phyloP scores from a whole-genome alignment of 2,113 vertebrate species.

The Melanotaenia duboulayi region DNA sequence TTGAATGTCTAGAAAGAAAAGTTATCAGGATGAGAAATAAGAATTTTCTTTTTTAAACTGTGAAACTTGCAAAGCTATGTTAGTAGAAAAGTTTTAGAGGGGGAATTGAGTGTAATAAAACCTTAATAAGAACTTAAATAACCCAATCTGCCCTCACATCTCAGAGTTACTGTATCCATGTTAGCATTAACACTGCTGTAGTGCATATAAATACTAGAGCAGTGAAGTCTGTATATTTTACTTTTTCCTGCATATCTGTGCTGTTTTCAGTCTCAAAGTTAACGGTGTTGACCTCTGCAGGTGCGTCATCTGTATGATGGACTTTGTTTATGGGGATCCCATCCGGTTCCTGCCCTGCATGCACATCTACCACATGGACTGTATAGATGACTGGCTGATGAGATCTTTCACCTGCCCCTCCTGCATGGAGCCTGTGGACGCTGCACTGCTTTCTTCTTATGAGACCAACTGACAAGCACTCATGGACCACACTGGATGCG shows the following conservation, averaged over 20 bases:
- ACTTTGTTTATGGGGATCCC: constrained; percentile 98
- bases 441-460: constrained; percentile 95
- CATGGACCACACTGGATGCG: not conserved
- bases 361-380: constrained; percentile 99
- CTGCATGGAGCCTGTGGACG: constrained; percentile 99
- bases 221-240: too few relatives aligned
- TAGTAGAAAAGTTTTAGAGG: not conserved
- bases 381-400: constrained; percentile 99
- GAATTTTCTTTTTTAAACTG: not conserved
- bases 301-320: constrained; percentile 99
- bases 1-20: not conserved
- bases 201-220: too few relatives aligned
- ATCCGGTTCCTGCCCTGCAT: constrained; percentile 99
- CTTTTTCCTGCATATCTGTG: too few relatives aligned
- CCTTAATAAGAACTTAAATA: too few relatives aligned
- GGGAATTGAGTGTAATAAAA: not conserved
- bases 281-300: constrained; percentile 70
- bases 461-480: constrained; percentile 92
- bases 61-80: not conserved
- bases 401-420: constrained; percentile 98
- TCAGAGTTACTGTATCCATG: too few relatives aligned
- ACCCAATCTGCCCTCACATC: too few relatives aligned
- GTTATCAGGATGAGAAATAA: not conserved
- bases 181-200: too few relatives aligned
- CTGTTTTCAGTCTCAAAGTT: too few relatives aligned